phyloP scores from a whole-genome alignment of 2,888 invertebrate species.

The Tubulanus polymorphus region DNA sequence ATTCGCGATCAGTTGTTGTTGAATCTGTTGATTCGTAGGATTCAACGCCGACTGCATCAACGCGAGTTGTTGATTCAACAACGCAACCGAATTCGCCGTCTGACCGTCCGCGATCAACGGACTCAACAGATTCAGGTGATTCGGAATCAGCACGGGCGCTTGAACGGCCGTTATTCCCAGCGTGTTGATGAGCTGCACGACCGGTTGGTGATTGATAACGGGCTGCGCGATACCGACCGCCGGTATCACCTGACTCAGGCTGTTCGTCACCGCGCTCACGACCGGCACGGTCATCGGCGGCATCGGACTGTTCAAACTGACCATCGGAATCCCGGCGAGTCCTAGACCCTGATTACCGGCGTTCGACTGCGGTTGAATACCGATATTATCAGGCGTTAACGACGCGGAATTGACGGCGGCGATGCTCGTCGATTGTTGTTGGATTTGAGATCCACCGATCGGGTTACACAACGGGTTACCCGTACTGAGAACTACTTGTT shows the following conservation, averaged over 20 bases:
- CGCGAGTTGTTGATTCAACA: conserved; percentile 3
- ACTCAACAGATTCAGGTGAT: conserved; percentile 5
- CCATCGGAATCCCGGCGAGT: background rate
- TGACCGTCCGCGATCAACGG: background rate
- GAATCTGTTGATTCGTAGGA: background rate
- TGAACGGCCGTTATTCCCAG: conserved; percentile 18
- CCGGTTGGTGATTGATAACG: conserved; percentile 14
- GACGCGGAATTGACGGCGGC: background rate
- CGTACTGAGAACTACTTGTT: background rate
- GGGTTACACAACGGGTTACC: background rate
- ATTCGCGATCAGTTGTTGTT: background rate
- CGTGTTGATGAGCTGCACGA: conserved; percentile 19
- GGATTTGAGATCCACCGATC: background rate
- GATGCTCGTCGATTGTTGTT: background rate
- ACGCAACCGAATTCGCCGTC: background rate
- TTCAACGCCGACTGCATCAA: background rate
- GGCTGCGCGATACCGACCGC: conserved; percentile 27
- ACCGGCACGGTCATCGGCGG: conserved; percentile 40
- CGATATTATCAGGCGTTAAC: background rate
- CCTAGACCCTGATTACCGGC: conserved; percentile 3
- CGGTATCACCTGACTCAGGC: conserved; percentile 45
- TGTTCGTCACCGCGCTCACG: conserved; percentile 41
- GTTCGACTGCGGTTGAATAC: conserved; percentile 9
- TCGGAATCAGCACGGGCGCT: conserved; percentile 16
- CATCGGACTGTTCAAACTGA: conserved; percentile 31